Evolutionary conservation across 2,888 invertebrate genomes (phyloP).

Genomic region (Protula sp.): DNA sequence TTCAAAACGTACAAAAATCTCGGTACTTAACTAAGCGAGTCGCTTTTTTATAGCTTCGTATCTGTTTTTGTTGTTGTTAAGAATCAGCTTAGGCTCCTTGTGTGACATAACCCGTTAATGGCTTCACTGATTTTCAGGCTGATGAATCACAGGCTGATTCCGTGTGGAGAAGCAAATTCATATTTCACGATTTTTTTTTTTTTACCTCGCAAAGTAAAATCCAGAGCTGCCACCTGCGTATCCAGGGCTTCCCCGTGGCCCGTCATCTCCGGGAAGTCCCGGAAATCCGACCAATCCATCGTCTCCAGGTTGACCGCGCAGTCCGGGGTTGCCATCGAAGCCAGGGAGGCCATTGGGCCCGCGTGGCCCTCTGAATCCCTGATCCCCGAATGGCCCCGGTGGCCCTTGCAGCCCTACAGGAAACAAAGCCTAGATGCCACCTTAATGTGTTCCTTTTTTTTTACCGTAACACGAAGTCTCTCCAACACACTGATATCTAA

Average conservation of each 20-base stretch:
- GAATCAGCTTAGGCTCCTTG: too few relatives aligned
- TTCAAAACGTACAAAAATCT: too few relatives aligned
- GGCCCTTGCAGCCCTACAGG: constrained; percentile 5
- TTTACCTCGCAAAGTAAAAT: not conserved
- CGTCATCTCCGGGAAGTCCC: constrained; percentile 9
- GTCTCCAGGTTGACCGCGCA: constrained; percentile 14
- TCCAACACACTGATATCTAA: too few relatives aligned
- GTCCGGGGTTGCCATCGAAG: constrained; percentile 6
- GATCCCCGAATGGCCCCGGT: constrained; percentile 3
- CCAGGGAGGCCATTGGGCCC: constrained; percentile 17
- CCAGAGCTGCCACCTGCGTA: constrained; percentile 11
- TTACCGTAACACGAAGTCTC: too few relatives aligned
- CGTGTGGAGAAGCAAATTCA: too few relatives aligned
- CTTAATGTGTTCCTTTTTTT: too few relatives aligned
- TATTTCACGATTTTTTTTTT: not conserved
- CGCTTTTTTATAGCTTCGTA: too few relatives aligned
- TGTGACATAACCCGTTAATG: too few relatives aligned
- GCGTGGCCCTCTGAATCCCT: constrained; percentile 10
- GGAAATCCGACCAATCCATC: constrained; percentile 8
- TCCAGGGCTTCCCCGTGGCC: constrained; percentile 11
- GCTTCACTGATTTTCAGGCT: too few relatives aligned
- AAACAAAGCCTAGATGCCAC: constrained; percentile 2
- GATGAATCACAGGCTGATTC: too few relatives aligned
- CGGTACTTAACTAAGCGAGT: too few relatives aligned
- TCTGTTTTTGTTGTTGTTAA: too few relatives aligned